phyloP scores from a whole-genome alignment of 2,113 vertebrate genomes.

The Tenebrosternarchus preto region DNA sequence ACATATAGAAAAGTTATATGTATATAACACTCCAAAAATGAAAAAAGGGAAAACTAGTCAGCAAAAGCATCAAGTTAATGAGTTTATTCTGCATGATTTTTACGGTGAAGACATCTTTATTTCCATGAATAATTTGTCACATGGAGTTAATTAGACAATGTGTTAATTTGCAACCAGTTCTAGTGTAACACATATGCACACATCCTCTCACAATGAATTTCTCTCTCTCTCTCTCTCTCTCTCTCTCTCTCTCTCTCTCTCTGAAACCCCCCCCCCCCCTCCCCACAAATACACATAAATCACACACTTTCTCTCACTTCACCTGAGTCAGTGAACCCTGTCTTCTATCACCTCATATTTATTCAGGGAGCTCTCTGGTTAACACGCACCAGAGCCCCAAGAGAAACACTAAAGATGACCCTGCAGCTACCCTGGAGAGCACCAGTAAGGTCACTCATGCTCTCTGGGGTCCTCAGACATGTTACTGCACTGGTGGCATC shows the following conservation, averaged over 20 bases:
- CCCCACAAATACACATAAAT: slow-evolving; percentile 10
- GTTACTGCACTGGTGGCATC: not conserved
- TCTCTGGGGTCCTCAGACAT: not conserved
- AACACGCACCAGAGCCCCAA: slow-evolving; percentile 23
- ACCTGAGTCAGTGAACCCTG: not conserved
- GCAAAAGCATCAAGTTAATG: slow-evolving; percentile 68
- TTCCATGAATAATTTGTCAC: slow-evolving; percentile 65
- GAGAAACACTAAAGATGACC: slow-evolving; percentile 5
- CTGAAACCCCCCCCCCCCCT: not conserved
- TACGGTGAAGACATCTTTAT: slow-evolving; percentile 56
- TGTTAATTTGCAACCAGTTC: slow-evolving; percentile 75
- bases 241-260: too few relatives aligned
- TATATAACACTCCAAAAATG: slow-evolving; percentile 43
- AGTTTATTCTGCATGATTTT: not conserved
- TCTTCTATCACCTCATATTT: slow-evolving; percentile 34
- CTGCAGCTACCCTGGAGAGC: slow-evolving; percentile 2
- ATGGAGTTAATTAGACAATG: slow-evolving; percentile 77
- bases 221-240: too few relatives aligned
- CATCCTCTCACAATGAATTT: not conserved
- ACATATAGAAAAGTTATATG: slow-evolving; percentile 34
- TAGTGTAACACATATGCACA: slow-evolving; percentile 57
- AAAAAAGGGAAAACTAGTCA: slow-evolving; percentile 62
- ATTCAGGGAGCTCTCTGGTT: slow-evolving; percentile 28
- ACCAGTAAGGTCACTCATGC: not conserved
- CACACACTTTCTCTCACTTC: not conserved